A percentile compares a stretch with the other conserved stretches of the same genome.
phyloP scores from a whole-genome alignment of 2,113 vertebrate species.

The Catharus minimus region DNA sequence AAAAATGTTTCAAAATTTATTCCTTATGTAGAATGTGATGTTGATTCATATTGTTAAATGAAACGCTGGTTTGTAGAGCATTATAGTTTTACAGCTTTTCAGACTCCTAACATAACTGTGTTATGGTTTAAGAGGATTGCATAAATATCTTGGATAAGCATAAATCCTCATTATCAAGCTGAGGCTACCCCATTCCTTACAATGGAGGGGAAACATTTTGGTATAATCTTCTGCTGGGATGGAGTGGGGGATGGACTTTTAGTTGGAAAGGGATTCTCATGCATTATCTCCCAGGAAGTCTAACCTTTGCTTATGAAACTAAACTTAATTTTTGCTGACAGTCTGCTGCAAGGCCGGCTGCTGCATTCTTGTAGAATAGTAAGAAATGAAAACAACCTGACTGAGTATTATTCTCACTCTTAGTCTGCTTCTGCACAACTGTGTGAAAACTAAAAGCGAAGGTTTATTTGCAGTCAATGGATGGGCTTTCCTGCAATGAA shows the following conservation, averaged over 20 bases:
- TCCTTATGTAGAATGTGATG: neutral
- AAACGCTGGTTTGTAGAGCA: neutral
- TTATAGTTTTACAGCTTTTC: neutral
- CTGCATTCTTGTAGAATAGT: neutral
- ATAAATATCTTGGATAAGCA: neutral
- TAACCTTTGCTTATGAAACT: neutral
- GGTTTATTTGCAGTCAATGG: neutral
- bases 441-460: neutral
- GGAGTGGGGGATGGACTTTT: neutral
- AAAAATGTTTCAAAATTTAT: neutral
- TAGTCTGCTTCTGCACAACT: neutral
- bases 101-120: neutral
- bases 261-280: neutral
- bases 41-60: neutral
- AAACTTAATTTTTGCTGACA: slow-evolving; percentile 12
- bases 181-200: neutral
- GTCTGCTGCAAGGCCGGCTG: neutral
- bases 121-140: neutral
- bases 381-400: neutral
- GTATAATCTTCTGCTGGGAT: neutral
- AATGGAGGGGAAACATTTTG: neutral
- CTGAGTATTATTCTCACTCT: neutral
- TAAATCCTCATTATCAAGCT: neutral
- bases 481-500: neutral
- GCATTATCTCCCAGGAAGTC: neutral